Evolutionary conservation across 2,888 invertebrate species (phyloP), one percentile per base, ranked within the genome.

Genomic region (Eueremaeus valkanovi): DNA sequence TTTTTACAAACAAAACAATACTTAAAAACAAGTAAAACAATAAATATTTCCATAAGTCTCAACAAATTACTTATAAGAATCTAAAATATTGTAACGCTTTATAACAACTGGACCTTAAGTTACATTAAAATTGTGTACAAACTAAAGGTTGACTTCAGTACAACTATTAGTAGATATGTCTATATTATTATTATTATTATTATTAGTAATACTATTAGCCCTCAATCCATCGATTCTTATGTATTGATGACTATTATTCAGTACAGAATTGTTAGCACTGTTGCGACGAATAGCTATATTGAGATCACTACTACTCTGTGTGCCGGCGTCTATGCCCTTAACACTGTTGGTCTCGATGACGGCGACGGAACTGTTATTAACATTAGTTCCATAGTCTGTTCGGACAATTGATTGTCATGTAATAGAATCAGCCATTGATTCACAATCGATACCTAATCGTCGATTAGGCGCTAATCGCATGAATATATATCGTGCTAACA

Each of bases 401-500:
- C 74, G 74, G 36, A 24, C 58, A 9, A 66, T 73, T 73, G 74
- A 73, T 58, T 73, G 74, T 73, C 74, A 73, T 51, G 74, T 73
- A 18, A 73, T 73, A 8, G 74, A 51, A 40, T 73, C 74, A 21
- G 74, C 58, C 55, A 73, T 73, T 13, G 74, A 73, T 61, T 73
- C 74, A 29, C 51, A 73, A 18, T 31, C 9, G n/a, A 21, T 58
- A 6, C 33, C 61, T 61, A 73, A 42, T 2, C 36, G 58, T 13
- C 55, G 51, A 27, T 61, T 61, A 11, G 79, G 79, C 42, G 79
- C 76, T 27, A 76, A 61, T 58, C 78, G 76, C 27, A 78, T 73
- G 49, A 79, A 79, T 45, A 79, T 76, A 51, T 78, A 76, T 42
- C 79, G 61, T 27, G 78, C 78, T 13, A 79, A 74, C 24, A 79